These are phyloP conservation scores for Ptychoptera contaminata DNA, from an alignment of 2,888 invertebrate species.

Conservation along the genomic window DNA sequence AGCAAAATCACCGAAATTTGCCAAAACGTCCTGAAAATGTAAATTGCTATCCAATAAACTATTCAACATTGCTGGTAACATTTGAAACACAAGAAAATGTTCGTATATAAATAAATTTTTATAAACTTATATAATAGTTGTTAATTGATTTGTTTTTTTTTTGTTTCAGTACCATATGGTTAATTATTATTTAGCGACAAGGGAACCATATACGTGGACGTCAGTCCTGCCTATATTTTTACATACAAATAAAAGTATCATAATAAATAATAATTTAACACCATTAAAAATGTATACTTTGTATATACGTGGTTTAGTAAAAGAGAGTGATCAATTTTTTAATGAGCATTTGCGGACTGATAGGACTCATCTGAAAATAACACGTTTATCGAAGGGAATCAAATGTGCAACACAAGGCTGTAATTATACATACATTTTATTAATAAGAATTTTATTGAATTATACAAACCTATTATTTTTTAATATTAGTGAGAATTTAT, in stretches of 20 bases:
- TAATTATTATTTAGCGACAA: conserved; percentile 19
- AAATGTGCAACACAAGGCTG: conserved; percentile 29
- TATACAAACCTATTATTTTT: no score
- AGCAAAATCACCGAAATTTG: conserved; percentile 13
- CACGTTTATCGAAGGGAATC: conserved; percentile 23
- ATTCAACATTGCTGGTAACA: conserved; percentile 26
- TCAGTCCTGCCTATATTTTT: conserved; percentile 21
- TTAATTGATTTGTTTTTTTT: background rate
- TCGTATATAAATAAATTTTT: background rate
- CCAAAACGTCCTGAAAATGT: conserved; percentile 24
- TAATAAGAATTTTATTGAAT: no score
- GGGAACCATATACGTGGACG: conserved; percentile 26
- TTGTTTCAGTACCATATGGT: background rate
- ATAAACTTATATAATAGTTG: background rate
- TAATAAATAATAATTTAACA: conserved; percentile 23
- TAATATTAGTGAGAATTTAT: conserved; percentile 9
- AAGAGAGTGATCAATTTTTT: conserved; percentile 12
- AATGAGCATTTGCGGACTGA: conserved; percentile 12
- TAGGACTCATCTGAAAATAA: conserved; percentile 10
- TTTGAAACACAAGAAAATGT: conserved; percentile 17
- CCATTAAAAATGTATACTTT: conserved; percentile 24
- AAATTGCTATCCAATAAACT: conserved; percentile 27
- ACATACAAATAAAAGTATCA: conserved; percentile 23
- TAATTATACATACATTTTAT: no score
- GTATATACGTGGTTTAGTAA: conserved; percentile 21